Percentiles rank a stretch among this genome's conserved stretches.
phyloP scores from a whole-genome alignment of 2,888 invertebrate species.

The Xanthorhoe spadicearia region DNA sequence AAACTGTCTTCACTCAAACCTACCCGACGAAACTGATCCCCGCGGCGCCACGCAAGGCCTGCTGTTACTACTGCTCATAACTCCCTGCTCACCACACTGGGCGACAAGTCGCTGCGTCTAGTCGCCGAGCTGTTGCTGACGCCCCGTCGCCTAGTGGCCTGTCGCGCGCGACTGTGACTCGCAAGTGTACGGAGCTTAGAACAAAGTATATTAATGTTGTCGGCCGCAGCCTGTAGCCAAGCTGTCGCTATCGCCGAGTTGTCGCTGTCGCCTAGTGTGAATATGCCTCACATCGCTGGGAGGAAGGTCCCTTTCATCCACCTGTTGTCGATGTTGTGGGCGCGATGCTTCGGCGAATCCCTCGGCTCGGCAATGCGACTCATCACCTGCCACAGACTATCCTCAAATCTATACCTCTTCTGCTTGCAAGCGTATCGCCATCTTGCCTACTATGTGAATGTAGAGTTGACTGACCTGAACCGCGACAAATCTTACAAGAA shows the following conservation, averaged over 20 bases:
- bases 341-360: slow-evolving; percentile 20
- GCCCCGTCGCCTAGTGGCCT: no score
- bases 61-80: slow-evolving; percentile 70
- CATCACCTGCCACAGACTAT: slow-evolving; percentile 61
- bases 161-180: no score
- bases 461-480: slow-evolving; percentile 23
- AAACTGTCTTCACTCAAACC: slow-evolving; percentile 68
- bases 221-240: no score
- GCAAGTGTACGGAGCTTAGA: no score
- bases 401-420: slow-evolving; percentile 66
- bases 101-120: no score
- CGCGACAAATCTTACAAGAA: slow-evolving; percentile 1
- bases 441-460: slow-evolving; percentile 55
- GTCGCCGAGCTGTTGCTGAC: no score
- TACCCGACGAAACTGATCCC: slow-evolving; percentile 71
- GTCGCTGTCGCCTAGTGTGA: no score
- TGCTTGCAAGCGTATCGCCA: slow-evolving; percentile 57
- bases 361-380: slow-evolving; percentile 47
- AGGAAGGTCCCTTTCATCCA: slow-evolving; percentile 22
- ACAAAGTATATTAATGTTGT: no score
- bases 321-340: slow-evolving; percentile 23
- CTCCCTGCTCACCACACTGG: slow-evolving; percentile 3
- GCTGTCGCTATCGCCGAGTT: no score
- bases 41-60: slow-evolving; percentile 69
- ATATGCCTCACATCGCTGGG: slow-evolving; percentile 13